Evolutionary conservation across 2,797 vertebrate species (phyloP).

Genomic region (Varecia variegata): DNA sequence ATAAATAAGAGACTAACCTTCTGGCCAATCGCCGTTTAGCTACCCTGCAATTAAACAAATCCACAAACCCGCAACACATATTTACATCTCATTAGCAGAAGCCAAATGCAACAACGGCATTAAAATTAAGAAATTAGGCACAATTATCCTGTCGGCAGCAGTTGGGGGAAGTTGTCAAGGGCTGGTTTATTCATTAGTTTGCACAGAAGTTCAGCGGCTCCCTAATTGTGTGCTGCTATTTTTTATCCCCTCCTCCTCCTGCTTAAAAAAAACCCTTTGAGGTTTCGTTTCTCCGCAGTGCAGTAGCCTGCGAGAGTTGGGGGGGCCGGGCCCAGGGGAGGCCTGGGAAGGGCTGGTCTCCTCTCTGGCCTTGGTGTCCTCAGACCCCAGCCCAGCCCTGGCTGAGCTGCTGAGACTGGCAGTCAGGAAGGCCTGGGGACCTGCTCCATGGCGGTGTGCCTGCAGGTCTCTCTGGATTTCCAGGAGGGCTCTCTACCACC

Average conservation of each 20-base stretch:
- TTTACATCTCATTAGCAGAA: constrained; percentile 86
- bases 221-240: constrained; percentile 75
- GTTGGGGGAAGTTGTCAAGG: constrained; percentile 70
- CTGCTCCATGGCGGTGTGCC: rapidly evolving
- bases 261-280: neutral
- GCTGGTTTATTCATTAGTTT: constrained; percentile 75
- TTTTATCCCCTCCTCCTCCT: constrained; percentile 67
- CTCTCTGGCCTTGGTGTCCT: neutral
- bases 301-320: neutral
- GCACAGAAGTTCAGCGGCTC: constrained; percentile 77
- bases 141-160: constrained; percentile 83
- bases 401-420: neutral
- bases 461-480: neutral
- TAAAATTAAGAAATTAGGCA: constrained; percentile 87
- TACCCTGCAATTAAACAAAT: constrained; percentile 87
- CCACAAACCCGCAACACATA: constrained; percentile 82
- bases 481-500: neutral
- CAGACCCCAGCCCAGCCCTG: neutral
- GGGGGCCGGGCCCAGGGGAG: neutral
- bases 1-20: constrained; percentile 80
- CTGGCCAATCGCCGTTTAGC: constrained; percentile 82
- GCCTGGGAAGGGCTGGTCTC: neutral
- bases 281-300: neutral
- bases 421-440: neutral
- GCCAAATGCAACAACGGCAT: constrained; percentile 83